Base-by-base conservation (phyloP, 2,888 invertebrate genomes). In the Minunthozetes semirufus region DNA sequence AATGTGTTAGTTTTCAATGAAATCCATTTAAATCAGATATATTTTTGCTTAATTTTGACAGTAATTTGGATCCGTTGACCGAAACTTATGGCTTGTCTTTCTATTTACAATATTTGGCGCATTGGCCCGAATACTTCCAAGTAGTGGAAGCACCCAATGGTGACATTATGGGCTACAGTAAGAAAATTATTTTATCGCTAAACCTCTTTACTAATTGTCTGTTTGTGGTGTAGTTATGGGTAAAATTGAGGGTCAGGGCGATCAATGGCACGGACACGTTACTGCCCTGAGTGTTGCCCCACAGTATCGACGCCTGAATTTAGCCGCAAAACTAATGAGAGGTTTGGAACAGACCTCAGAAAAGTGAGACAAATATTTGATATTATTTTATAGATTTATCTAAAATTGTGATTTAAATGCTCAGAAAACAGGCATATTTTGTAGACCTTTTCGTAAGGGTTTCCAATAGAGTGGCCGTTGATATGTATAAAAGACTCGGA, bases 201-300 rank as follows among this genome's bases (percentile, higher is more conserved):
- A 6, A 22, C 27, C 66, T 13, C 22, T 53, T 17, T 22, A n/a
- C 15, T 50, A 17, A 42, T 19, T 17, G 38, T 68, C 15, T 72
- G 15, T 59, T 66, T 19, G 63, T 63, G 73, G 78, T 87, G 78
- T 82, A 97, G 96, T 99, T 73, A 98, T 99, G 97, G 98, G 98
- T 50, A 99, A 99, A 85, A 93, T 96, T 0, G 99, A 99, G 85
- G 99, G 99, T 0, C 89, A 89, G 79, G 90, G 91, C 72, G 94
- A 96, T 80, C 91, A 94, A 82, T 99, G 96, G 96, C 99, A 99
- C 86, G 99, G 99, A 0, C 99, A 99, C 85, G 98, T 99, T 13
- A 99, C 99, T 61, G 98, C 98, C 1, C 85, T 99, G 50, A 96
- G 96, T 8, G 96, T 99, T 1, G 93, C 96, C 5, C 94, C 96